Evolutionary conservation across 2,797 vertebrate genomes (phyloP), one percentile per base, ranked within the genome.

Genomic region (Microcaecilia unicolor): DNA sequence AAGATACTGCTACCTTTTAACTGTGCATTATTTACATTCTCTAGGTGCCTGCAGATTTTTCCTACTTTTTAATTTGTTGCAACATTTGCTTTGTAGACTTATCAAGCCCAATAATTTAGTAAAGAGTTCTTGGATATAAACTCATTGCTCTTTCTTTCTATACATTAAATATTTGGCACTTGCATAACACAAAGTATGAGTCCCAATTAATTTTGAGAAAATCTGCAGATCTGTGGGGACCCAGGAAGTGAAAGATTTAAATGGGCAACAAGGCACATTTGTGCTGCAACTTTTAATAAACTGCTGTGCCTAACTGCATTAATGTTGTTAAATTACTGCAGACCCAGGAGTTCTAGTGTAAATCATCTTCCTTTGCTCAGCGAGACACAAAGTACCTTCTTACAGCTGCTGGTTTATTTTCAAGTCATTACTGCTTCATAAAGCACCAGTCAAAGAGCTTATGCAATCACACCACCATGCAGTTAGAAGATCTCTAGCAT

Each of bases 231-330:
- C 71, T 73, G 41, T 42, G 51, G 68, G 71, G 61, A 67, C 60
- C n/a, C 62, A 42, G 54, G 41, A 67, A 70, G 51, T 34, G 25
- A 59, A 67, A 72, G 67, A 78, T 80, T 70, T 78, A 78, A 67
- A 76, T 55, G 73, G 64, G 64, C 67, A 77, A 67, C 69, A 61
- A 62, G 61, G 61, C 60, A 78, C 74, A 70, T 69, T 84, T 74
- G 70, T 78, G 66, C 54, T 81, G 80, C 80, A 83, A 78, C 70
- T 72, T 85, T 81, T 81, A 84, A 86, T 86, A 83, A 84, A 78
- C 66, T 48, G 61, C 70, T 69, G 68, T 75, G 80, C 59, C 59
- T 74, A 72, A 70, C 60, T 47, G 67, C 62, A 75, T 76, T 70
- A 80, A 74, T 70, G 66, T 49, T 64, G 61, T 49, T 73, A 64